Percentiles rank a stretch among this genome's conserved stretches.
Conservation (phyloP, 2,888 invertebrate species). For the Coleophora deauratella region DNA sequence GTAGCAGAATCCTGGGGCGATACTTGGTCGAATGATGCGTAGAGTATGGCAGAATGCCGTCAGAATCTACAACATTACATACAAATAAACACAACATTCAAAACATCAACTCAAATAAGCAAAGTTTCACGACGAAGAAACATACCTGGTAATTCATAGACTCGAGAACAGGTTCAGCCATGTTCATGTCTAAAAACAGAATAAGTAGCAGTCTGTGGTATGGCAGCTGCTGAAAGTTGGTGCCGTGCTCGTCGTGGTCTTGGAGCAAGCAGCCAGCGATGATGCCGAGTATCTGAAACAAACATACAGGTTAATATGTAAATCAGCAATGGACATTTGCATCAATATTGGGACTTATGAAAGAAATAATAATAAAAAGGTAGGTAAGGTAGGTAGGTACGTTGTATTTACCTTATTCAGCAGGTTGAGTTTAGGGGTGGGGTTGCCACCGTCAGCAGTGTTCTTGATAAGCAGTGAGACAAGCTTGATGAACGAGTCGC, state of each 20-base stretch:
- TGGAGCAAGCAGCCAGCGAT: slow-evolving; percentile 96
- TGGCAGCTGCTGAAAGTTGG: slow-evolving; percentile 96
- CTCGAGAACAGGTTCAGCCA: slow-evolving; percentile 94
- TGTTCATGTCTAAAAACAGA: slow-evolving; percentile 96
- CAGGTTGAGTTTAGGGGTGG: slow-evolving; percentile 96
- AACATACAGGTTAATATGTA: too few relatives aligned
- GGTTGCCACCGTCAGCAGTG: slow-evolving; percentile 91
- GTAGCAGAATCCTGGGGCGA: slow-evolving; percentile 97
- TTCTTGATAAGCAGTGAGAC: slow-evolving; percentile 96
- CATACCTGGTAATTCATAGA: slow-evolving; percentile 91
- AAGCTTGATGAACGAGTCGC: slow-evolving; percentile 95
- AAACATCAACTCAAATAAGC: too few relatives aligned
- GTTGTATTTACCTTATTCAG: slow-evolving; percentile 85
- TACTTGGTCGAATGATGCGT: slow-evolving; percentile 92
- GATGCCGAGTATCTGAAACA: slow-evolving; percentile 82
- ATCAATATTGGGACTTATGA: too few relatives aligned
- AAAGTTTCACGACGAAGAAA: not conserved
- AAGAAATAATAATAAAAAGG: too few relatives aligned
- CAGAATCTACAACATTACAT: slow-evolving; percentile 73
- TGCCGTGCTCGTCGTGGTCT: slow-evolving; percentile 93
- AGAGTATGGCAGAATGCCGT: slow-evolving; percentile 97
- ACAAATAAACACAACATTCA: too few relatives aligned
- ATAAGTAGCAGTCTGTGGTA: slow-evolving; percentile 98
- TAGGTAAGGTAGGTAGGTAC: too few relatives aligned
- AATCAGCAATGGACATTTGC: too few relatives aligned